Evolutionary conservation across 2,113 vertebrate genomes (phyloP), one percentile per base, ranked within the genome.

Genomic region (Myiozetetes cayanensis): DNA sequence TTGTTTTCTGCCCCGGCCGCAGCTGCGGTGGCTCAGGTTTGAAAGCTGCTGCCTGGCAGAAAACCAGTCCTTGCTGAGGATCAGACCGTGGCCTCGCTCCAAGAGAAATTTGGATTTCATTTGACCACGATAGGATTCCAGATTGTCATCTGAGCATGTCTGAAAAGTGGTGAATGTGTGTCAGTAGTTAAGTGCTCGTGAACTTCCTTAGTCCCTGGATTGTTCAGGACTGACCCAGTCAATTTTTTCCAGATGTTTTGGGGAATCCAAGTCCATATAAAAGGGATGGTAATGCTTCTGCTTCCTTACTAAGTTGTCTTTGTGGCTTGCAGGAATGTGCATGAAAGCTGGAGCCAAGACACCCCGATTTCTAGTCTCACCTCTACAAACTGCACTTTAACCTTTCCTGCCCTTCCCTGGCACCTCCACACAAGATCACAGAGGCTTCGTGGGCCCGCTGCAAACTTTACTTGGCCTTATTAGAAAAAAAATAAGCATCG

Each of bases 71-170:
- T 90, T 11, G 12, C 80, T 61, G 44, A 93, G 90, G 56, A 95
- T 93, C 96, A 88, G 90, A 30, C 90, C 16, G 1, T 96, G 94
- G 94, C 94, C 86, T 90, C 33, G 37, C 90, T 96, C 95, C 95
- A 97, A 90, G 80, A 95, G 93, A 97, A 97, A 96, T 96, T 96
- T 95, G 96, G 96, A 92, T 95, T 96, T 97, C 92, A 84, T 96
- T 97, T 96, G 93, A 71, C 94, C 80, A 89, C 39, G 79, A 84
- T 85, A 91, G 83, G 92, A 94, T 96, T 96, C 92, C 94, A 94
- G 93, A 95, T 96, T 96, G 96, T 93, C 96, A 96, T 92, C 94
- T 93, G 96, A 97, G 94, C 94, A 75, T 90, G 93, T 86, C 95
- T 93, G 85, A 92, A 84, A 95, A 96, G 92, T 88, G 92, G 93